phyloP scores from a whole-genome alignment of 2,797 vertebrate species.

The Anas georgica region DNA sequence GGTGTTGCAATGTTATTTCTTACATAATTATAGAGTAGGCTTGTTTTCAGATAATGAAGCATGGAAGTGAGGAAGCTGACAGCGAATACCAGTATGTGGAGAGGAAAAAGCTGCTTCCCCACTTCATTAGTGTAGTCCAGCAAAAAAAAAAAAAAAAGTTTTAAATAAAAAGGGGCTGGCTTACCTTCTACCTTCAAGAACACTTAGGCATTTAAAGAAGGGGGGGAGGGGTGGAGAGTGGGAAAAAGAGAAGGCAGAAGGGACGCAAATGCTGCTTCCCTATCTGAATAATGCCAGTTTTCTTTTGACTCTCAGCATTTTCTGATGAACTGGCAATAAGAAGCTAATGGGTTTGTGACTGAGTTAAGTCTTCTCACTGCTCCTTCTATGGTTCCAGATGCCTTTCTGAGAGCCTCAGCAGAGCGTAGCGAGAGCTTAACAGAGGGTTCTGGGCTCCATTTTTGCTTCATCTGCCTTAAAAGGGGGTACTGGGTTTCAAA shows the following conservation, averaged over 20 bases:
- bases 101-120: not conserved
- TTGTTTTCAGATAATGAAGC: fast-evolving
- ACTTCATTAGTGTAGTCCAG: not conserved
- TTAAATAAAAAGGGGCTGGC: not conserved
- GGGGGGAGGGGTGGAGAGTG: no score
- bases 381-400: not conserved
- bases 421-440: not conserved
- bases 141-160: not conserved
- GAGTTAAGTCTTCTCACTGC: not conserved
- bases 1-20: not conserved
- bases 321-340: not conserved
- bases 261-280: not conserved
- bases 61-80: not conserved
- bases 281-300: not conserved
- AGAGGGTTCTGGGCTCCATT: not conserved
- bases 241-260: no score
- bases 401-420: not conserved
- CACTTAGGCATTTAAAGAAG: not conserved
- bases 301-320: not conserved
- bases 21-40: not conserved
- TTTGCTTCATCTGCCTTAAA: not conserved
- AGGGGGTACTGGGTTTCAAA: not conserved
- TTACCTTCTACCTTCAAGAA: not conserved
- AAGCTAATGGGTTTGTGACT: not conserved
- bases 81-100: not conserved